Evolutionary conservation across 2,113 vertebrate genomes (phyloP).

Genomic region (Gobius niger): DNA sequence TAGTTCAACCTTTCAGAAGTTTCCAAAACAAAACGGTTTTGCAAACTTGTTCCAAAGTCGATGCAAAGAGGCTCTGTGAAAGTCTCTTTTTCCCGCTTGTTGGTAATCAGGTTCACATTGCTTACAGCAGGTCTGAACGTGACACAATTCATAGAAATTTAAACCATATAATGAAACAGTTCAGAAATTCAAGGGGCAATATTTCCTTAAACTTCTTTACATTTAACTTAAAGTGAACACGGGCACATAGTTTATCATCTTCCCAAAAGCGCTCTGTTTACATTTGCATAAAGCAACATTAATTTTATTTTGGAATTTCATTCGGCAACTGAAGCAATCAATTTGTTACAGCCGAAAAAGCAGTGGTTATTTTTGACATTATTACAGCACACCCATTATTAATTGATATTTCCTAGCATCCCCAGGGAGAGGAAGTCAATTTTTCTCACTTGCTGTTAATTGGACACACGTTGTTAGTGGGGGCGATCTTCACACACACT

Average conservation of each 20-base stretch:
- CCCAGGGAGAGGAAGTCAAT: neutral
- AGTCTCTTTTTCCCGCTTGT: conserved; percentile 45
- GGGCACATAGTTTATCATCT: no score
- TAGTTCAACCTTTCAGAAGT: neutral
- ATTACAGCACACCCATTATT: neutral
- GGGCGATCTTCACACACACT: neutral
- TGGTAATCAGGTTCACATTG: conserved; percentile 45
- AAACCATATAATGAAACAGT: neutral
- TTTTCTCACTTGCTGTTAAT: neutral
- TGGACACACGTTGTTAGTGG: neutral
- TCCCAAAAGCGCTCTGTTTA: neutral
- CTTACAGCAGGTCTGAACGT: neutral
- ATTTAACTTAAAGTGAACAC: no score
- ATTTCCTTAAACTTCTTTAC: neutral
- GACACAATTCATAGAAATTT: neutral
- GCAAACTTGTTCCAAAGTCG: conserved; percentile 3
- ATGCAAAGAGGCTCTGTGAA: no score
- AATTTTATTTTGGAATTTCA: neutral
- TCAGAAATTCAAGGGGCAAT: no score
- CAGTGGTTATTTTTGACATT: neutral
- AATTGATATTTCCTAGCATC: neutral
- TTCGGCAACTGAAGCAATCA: no score
- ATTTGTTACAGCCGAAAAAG: no score
- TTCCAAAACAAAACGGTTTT: neutral
- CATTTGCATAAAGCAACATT: neutral